Evolutionary conservation across 2,888 invertebrate species (phyloP), one percentile per base, ranked within the genome.

Genomic region (Slavum lentiscoides): DNA sequence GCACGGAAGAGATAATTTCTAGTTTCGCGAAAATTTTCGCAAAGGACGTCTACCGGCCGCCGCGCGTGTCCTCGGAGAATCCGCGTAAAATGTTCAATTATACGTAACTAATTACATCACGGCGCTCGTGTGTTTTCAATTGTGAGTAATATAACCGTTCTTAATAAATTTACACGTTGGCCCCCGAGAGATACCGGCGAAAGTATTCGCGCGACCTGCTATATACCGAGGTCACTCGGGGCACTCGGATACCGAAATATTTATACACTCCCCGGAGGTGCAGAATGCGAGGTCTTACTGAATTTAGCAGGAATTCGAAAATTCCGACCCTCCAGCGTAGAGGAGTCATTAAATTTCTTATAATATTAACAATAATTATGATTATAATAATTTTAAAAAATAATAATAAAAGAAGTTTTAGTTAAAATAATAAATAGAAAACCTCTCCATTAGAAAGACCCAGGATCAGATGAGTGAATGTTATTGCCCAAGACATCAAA

Each of bases 1-100:
- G 70, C n/a, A 80, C 64, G 72, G 77, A 80, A 80, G 70, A 80
- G 80, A 80, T 80, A 80, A 80, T 80, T 72, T 80, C 19, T 80
- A 55, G 80, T 69, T 72, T 72, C n/a, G 39, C 72, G 39, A 55
- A 70, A 72, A 55, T 72, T 30, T 72, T 70, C 17, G 30, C 15
- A 17, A 64, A 39, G 37, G 11, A 11, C 21, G 17, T 11, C 21
- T 9, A 8, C 23, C 13, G 43, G 19, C 30, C 30, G 30, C 30
- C 30, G 30, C 30, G 30, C 7, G 58, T 13, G 39, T 68, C 67
- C 67, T 59, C 17, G 15, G 67, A 74, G 74, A 74, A 75, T 68
- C 67, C 59, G 8, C 59, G 8, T 59, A n/a, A 58, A 75, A 75
- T 67, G 58, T 68, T 67, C 43, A 67, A 75, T 67, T 67, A 67